Evolutionary conservation across 2,113 vertebrate genomes (phyloP), one percentile per base, ranked within the genome.

Genomic region (Hypocryptadius cinnamomeus): DNA sequence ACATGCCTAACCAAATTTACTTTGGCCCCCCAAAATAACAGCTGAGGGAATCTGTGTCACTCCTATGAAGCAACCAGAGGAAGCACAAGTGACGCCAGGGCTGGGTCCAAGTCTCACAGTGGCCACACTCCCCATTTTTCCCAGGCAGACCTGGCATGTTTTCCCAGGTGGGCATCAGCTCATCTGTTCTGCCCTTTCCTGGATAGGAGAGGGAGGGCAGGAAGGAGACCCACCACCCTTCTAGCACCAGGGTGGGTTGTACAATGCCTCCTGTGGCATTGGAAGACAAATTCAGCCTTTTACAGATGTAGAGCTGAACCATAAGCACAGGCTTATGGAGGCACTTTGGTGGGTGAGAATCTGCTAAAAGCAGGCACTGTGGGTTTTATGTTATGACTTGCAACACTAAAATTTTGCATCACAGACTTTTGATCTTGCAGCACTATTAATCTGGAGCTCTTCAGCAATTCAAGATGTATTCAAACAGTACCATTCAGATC

Each of bases 351-450:
- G 89, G 27, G 47, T 93, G 37, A 88, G 90, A 74, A 44, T 69
- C 48, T 87, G 66, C 73, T 92, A 73, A 85, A 87, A 85, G 21
- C 40, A 86, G 37, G 30, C 82, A 76, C 53, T 48, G 56, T 92
- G 85, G 71, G 72, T 92, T 95, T 71, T 84, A 51, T 80, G 87
- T 86, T 94, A 51, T 21, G 11, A 92, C 87, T 90, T n/a, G 82
- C 87, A 90, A 76, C 88, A 88, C 69, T 79, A 83, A 57, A 71
- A 74, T 90, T 94, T 91, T 90, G 68, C 94, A 90, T 92, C 64
- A 40, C 44, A 79, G 81, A 71, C 68, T 87, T 95, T 95, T 94
- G 93, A 96, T 96, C 85, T 83, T 87, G 68, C 40, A 88, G 76
- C 4, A 1, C 60, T 84, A 78, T 81, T 93, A 47, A 48, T 83